Conservation (phyloP, 2,888 invertebrate genomes). For the Hylaea fasciaria region DNA sequence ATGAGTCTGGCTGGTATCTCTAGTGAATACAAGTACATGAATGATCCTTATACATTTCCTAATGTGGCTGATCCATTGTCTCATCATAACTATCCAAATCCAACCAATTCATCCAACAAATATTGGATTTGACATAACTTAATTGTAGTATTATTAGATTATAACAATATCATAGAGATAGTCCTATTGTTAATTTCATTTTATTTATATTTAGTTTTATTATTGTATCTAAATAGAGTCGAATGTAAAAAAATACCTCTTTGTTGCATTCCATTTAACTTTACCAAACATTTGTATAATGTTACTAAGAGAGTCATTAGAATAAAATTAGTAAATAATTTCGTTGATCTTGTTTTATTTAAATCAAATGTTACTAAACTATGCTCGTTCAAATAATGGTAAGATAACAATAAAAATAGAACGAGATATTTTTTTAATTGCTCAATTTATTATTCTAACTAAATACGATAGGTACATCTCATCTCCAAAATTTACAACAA, state of each 20-base stretch:
- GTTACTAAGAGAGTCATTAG: constrained; percentile 76
- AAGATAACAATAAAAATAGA: too few relatives aligned
- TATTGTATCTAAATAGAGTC: constrained; percentile 49
- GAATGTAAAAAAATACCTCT: constrained; percentile 76
- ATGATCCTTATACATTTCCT: constrained; percentile 79
- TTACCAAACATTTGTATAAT: constrained; percentile 80
- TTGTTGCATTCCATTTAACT: constrained; percentile 76
- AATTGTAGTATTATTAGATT: constrained; percentile 40
- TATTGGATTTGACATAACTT: constrained; percentile 78
- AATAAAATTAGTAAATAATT: constrained; percentile 37
- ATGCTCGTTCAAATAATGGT: background rate
- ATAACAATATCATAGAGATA: constrained; percentile 26
- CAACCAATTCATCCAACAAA: constrained; percentile 74
- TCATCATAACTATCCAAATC: constrained; percentile 78
- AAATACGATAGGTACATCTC: constrained; percentile 27
- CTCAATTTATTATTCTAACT: constrained; percentile 43
- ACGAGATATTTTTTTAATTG: constrained; percentile 18
- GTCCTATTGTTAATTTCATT: constrained; percentile 56
- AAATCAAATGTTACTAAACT: background rate
- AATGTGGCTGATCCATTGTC: constrained; percentile 75
- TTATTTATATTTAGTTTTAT: constrained; percentile 60
- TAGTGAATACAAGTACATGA: constrained; percentile 81
- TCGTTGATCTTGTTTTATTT: constrained; percentile 19
- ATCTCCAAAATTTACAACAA: constrained; percentile 39
- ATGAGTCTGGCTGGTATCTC: constrained; percentile 79